Evolutionary conservation across 1,140 invertebrate genomes (phyloP).

Genomic region (Drosophila grimshawi): DNA sequence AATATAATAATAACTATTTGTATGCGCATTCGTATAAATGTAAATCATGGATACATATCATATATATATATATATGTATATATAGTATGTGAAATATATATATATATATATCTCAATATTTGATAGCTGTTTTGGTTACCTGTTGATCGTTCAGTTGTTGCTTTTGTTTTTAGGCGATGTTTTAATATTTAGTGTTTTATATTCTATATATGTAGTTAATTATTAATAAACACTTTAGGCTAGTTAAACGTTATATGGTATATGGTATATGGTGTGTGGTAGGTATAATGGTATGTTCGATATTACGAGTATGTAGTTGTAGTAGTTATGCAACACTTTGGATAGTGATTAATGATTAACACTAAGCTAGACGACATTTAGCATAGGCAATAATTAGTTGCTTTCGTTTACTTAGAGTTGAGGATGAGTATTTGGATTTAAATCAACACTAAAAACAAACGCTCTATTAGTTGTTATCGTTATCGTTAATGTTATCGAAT

Average conservation of each 20-base stretch:
- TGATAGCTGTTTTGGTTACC: conserved; percentile 38
- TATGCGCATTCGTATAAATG: conserved; percentile 54
- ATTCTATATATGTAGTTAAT: conserved; percentile 54
- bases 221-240: conserved; percentile 63
- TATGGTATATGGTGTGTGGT: background rate
- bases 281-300: conserved; percentile 18
- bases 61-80: conserved; percentile 48
- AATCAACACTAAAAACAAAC: conserved; percentile 66
- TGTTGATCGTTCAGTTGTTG: conserved; percentile 46
- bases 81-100: background rate
- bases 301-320: conserved; percentile 26
- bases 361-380: conserved; percentile 72
- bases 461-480: conserved; percentile 32
- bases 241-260: conserved; percentile 34
- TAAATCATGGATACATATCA: conserved; percentile 53
- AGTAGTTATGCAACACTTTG: conserved; percentile 32
- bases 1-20: conserved; percentile 54
- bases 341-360: conserved; percentile 41
- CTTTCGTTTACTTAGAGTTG: conserved; percentile 65
- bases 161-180: conserved; percentile 32
- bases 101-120: conserved; percentile 51
- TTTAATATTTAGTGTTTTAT: conserved; percentile 33
- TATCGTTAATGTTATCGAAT: conserved; percentile 15
- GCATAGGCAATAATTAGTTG: conserved; percentile 79
- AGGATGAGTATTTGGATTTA: conserved; percentile 54